A percentile compares a stretch with the other conserved stretches of the same genome.
Evolutionary conservation across 1,140 invertebrate genomes (phyloP).

Genomic region (Heterodera carotae): DNA sequence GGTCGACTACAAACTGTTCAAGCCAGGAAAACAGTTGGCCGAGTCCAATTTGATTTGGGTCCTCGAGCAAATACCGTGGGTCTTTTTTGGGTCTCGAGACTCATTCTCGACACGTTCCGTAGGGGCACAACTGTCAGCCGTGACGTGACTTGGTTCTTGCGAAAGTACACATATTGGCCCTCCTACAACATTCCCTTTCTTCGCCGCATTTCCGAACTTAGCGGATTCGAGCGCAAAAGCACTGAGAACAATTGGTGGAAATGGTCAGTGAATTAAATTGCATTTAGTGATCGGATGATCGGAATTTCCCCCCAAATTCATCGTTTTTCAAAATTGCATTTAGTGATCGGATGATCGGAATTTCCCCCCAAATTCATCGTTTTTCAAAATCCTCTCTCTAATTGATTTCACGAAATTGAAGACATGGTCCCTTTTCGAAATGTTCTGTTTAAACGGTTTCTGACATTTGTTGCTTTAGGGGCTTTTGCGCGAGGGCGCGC

Average conservation of each 20-base stretch:
- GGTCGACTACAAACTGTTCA: slow-evolving; percentile 75
- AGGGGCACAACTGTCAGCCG: slow-evolving; percentile 32
- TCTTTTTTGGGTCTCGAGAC: too few relatives aligned
- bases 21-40: slow-evolving; percentile 67
- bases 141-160: slow-evolving; percentile 75
- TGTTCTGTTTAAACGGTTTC: too few relatives aligned
- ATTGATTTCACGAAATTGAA: too few relatives aligned
- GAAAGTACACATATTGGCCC: slow-evolving; percentile 75
- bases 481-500: slow-evolving; percentile 71
- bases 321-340: too few relatives aligned
- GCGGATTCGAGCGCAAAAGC: slow-evolving; percentile 66
- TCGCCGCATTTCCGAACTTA: slow-evolving; percentile 72
- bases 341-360: too few relatives aligned
- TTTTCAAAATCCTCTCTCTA: too few relatives aligned
- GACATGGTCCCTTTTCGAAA: too few relatives aligned
- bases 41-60: slow-evolving; percentile 74
- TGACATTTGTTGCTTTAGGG: slow-evolving; percentile 28
- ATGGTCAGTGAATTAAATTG: slow-evolving; percentile 69
- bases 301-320: too few relatives aligned
- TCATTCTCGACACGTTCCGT: not conserved
- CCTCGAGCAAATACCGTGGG: slow-evolving; percentile 78
- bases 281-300: not conserved
- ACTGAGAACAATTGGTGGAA: slow-evolving; percentile 72
- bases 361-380: too few relatives aligned
- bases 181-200: slow-evolving; percentile 80